Conservation (phyloP, 2,888 invertebrate genomes). For the Halictus quadricinctus region DNA sequence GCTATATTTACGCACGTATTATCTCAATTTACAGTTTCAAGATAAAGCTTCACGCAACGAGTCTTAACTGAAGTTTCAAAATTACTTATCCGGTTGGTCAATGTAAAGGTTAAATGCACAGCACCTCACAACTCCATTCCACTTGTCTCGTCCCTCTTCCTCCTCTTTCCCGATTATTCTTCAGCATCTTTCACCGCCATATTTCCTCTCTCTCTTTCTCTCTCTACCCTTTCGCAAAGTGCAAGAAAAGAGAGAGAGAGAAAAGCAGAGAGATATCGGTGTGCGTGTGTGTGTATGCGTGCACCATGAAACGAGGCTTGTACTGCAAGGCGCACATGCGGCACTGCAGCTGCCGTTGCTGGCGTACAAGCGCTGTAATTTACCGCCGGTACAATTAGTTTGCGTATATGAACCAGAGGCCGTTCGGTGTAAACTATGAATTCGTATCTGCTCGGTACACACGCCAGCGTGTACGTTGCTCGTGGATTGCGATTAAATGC, state of each 20-base stretch:
- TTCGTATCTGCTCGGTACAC: slow-evolving; percentile 73
- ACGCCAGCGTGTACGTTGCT: slow-evolving; percentile 62
- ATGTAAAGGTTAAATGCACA: background rate
- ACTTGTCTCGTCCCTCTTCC: background rate
- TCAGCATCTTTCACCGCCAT: background rate
- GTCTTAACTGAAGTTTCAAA: background rate
- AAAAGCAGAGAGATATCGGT: background rate
- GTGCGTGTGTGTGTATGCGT: slow-evolving; percentile 28
- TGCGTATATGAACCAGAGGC: slow-evolving; percentile 73
- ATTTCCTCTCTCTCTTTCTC: background rate
- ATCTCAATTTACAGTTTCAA: background rate
- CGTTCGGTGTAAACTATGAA: slow-evolving; percentile 74
- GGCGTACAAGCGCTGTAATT: slow-evolving; percentile 74
- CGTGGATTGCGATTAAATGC: slow-evolving; percentile 74
- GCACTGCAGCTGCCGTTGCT: slow-evolving; percentile 73
- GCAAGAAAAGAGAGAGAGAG: background rate
- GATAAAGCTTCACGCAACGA: background rate
- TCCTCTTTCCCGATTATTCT: background rate
- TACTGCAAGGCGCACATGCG: slow-evolving; percentile 67
- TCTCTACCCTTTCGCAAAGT: background rate
- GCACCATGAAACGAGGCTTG: slow-evolving; percentile 64
- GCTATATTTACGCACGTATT: background rate
- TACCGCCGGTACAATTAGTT: slow-evolving; percentile 75
- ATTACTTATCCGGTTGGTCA: background rate
- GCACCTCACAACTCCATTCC: background rate